Evolutionary conservation across 2,888 invertebrate genomes (phyloP).

Genomic region (Ornithoptera priamus): DNA sequence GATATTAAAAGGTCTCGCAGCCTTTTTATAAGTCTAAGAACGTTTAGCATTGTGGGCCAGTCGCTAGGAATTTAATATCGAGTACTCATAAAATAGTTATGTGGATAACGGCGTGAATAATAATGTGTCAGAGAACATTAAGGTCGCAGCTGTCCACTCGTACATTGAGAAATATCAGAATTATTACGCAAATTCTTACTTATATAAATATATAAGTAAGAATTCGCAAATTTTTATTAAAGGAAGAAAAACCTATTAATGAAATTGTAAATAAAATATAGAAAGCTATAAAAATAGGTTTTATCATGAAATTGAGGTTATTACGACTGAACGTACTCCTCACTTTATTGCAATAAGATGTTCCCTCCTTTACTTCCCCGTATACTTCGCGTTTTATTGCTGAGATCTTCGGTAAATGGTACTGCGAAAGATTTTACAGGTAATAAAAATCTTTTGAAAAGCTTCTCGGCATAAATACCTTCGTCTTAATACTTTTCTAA

Average conservation of each 20-base stretch:
- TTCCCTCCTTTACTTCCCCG: conserved; percentile 1
- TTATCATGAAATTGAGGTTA: conserved; percentile 15
- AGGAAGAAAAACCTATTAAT: not conserved
- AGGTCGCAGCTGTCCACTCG: not conserved
- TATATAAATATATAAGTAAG: not conserved
- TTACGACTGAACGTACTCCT: not conserved
- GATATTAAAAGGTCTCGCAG: too few relatives aligned
- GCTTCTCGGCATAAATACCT: not conserved
- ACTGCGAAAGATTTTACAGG: conserved; percentile 17
- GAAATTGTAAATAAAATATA: conserved; percentile 4
- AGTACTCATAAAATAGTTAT: not conserved
- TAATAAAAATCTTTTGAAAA: conserved; percentile 9
- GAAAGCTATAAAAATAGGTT: conserved; percentile 1
- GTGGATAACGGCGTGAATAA: not conserved
- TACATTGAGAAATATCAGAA: not conserved
- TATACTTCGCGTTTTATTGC: conserved; percentile 8
- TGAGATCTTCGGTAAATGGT: conserved; percentile 2
- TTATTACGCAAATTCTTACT: not conserved
- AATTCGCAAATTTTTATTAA: too few relatives aligned
- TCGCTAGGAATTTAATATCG: not conserved
- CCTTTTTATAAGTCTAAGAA: not conserved
- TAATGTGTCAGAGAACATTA: not conserved
- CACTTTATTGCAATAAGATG: conserved; percentile 16
- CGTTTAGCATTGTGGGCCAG: not conserved
- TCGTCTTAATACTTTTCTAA: not conserved